Base-by-base conservation (phyloP, 2,113 vertebrate species). In the Upupa epops region DNA sequence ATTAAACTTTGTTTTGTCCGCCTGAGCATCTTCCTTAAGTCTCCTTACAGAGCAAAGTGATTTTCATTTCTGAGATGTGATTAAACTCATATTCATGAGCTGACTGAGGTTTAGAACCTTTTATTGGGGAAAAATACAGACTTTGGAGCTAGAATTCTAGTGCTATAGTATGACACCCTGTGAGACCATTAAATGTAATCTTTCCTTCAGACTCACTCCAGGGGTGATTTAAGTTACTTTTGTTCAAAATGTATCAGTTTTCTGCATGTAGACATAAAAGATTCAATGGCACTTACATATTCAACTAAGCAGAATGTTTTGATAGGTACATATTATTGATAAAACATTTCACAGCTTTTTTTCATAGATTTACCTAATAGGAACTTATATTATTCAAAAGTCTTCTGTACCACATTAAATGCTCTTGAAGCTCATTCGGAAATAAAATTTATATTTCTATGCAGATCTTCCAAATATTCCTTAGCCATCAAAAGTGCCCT, bases 161-260 rank as follows among this genome's bases (percentile, higher is more conserved):
- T 26, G 32, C 79, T 86, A 86, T 9, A 64, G 49, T 49, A 87
- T 2, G 25, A 76, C 81, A 55, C 95, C 96, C 84, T 37, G 82
- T 70, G 96, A 97, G 97, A 85, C 95, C 96, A 96, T 97, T 96
- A 96, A 91, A 96, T 96, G 94, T 94, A 98, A 97, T 96, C 94
- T 95, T 96, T 93, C 90, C 90, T 97, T 96, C 95, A 96, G 94
- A 96, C 81, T 95, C 96, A 95, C 97, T 97, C 97, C 97, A 96
- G 96, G 96, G 96, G 95, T 95, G 97, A 97, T 97, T 98, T 97
- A 97, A 98, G 98, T 98, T 98, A 98, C 97, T 97, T 97, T 91
- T 97, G 93, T 96, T 97, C 96, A 97, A 97, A 97, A 97, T 97
- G 93, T 97, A 97, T 97, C 97, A 95, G 95, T 97, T 97, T 97